A percentile compares a stretch with the other conserved stretches of the same genome.
These are phyloP conservation scores for Lepilemur ruficaudatus DNA, from an alignment of 2,797 vertebrate species.

Conservation along the genomic window DNA sequence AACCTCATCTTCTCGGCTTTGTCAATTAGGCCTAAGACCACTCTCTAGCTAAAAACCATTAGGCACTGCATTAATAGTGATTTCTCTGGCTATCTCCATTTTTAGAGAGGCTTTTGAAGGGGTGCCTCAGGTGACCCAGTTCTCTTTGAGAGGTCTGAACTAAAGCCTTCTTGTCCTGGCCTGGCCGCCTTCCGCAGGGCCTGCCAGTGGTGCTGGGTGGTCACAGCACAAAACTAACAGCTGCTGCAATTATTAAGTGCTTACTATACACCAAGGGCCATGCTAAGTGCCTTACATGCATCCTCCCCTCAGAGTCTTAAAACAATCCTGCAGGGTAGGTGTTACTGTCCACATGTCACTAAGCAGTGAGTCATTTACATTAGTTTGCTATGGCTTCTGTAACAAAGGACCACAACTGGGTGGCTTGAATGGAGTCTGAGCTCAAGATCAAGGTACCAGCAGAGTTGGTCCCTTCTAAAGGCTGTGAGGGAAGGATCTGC, in stretches of 20 bases:
- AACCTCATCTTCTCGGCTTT: neutral
- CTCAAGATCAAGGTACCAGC: neutral
- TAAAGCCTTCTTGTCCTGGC: neutral
- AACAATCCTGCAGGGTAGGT: neutral
- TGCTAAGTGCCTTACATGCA: rapidly evolving
- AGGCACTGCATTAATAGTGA: neutral
- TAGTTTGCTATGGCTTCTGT: neutral
- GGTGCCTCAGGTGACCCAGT: neutral
- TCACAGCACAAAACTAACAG: neutral
- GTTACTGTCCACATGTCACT: too few relatives aligned
- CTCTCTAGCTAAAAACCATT: constrained; percentile 37
- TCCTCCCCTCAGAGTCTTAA: neutral
- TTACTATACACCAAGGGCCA: neutral
- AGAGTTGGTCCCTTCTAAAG: neutral
- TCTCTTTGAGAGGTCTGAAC: constrained; percentile 1
- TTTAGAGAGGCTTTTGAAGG: constrained; percentile 42
- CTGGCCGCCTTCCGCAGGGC: rapidly evolving
- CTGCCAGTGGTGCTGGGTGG: neutral
- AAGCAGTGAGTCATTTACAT: neutral
- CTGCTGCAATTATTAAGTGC: neutral
- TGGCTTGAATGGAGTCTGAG: neutral
- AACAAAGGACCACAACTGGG: neutral
- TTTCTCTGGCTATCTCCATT: neutral
- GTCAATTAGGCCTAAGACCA: constrained; percentile 20
- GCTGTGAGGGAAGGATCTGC: neutral